Percentiles rank a stretch among this genome's conserved stretches.
Evolutionary conservation across 2,113 vertebrate genomes (phyloP).

Genomic region (Chamaea fasciata): DNA sequence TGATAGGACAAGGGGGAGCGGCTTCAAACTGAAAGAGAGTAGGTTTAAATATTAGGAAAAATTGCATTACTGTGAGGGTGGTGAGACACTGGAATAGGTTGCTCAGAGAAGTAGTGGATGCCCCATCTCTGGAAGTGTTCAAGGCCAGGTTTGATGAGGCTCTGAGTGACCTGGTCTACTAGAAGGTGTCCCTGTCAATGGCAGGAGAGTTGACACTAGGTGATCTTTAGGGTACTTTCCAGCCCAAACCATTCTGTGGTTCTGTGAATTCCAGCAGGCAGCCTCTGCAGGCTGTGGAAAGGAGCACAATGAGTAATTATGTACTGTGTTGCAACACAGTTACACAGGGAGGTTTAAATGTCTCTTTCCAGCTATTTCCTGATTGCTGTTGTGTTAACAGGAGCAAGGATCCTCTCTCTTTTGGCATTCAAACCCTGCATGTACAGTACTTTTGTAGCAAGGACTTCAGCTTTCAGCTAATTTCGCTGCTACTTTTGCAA

Average conservation of each 20-base stretch:
- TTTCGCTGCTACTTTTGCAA: background rate
- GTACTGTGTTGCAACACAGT: background rate
- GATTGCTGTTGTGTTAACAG: background rate
- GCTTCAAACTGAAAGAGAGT: background rate
- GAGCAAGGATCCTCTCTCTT: background rate
- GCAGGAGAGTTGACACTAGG: background rate
- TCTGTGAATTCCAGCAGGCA: background rate
- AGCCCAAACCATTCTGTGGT: background rate
- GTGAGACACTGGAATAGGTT: background rate
- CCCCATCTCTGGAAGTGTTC: background rate
- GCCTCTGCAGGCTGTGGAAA: background rate
- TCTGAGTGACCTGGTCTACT: background rate
- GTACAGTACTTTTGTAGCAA: background rate
- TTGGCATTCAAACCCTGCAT: background rate
- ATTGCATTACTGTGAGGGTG: background rate
- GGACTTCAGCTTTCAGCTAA: background rate
- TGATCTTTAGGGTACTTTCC: background rate
- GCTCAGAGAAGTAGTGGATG: background rate
- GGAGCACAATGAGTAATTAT: background rate
- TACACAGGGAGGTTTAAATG: background rate
- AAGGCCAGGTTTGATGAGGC: background rate
- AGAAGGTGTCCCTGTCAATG: background rate
- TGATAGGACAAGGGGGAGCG: background rate
- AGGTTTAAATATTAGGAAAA: background rate
- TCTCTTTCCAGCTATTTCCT: background rate